phyloP scores from a whole-genome alignment of 2,888 invertebrate species.

The Drosophila robusta region DNA sequence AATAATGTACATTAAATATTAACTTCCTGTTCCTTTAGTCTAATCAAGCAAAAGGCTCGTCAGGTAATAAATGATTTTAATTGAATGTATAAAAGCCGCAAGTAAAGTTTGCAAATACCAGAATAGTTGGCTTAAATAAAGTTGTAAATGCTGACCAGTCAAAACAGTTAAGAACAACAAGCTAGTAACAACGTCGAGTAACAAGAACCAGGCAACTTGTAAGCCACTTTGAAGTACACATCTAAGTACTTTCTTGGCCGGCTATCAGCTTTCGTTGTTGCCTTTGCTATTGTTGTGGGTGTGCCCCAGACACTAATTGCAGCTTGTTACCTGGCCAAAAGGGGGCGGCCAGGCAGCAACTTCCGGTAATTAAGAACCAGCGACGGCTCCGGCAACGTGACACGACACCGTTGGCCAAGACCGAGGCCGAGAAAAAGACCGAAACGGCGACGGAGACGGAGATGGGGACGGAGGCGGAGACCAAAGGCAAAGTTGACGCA shows the following conservation, averaged over 20 bases:
- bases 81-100: not conserved
- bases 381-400: conserved; percentile 43
- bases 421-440: conserved; percentile 1
- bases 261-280: conserved; percentile 30
- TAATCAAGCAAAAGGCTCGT: no score
- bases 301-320: conserved; percentile 71
- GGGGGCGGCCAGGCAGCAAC: conserved; percentile 32
- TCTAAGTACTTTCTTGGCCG: conserved; percentile 51
- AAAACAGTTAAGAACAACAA: conserved; percentile 35
- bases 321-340: conserved; percentile 53
- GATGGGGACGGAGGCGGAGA: conserved; percentile 1
- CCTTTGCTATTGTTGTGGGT: conserved; percentile 50
- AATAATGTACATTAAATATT: no score
- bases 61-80: conserved; percentile 7
- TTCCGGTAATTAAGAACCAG: conserved; percentile 73
- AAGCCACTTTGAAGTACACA: conserved; percentile 51
- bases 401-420: conserved; percentile 25
- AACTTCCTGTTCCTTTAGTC: no score
- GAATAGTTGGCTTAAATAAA: conserved; percentile 43
- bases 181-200: conserved; percentile 18
- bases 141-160: conserved; percentile 60
- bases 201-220: conserved; percentile 36
- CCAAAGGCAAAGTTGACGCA: conserved; percentile 13
- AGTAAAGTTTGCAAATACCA: conserved; percentile 4
- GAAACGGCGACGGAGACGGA: not conserved